These are phyloP conservation scores for Mamestra configurata DNA, from an alignment of 1,140 invertebrate species.

Conservation along the genomic window DNA sequence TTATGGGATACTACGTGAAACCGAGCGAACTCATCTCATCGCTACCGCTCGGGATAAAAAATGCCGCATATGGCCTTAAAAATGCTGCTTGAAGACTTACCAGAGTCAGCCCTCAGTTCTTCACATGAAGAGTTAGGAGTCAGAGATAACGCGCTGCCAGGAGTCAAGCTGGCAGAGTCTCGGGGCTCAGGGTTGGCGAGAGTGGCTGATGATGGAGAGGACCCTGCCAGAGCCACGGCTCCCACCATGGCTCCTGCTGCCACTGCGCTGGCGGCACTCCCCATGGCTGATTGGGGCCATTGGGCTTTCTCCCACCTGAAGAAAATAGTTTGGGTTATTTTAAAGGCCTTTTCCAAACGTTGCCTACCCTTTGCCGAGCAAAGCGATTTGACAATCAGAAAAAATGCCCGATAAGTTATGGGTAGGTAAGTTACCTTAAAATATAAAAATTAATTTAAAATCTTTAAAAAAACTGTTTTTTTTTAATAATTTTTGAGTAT, in stretches of 20 bases:
- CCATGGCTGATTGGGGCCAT: constrained; percentile 74
- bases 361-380: too few relatives aligned
- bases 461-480: too few relatives aligned
- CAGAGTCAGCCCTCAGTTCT: constrained; percentile 77
- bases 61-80: too few relatives aligned
- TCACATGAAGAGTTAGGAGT: constrained; percentile 83
- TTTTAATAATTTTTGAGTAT: too few relatives aligned
- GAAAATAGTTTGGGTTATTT: constrained; percentile 12
- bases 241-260: constrained; percentile 80
- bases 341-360: not conserved
- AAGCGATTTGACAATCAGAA: too few relatives aligned
- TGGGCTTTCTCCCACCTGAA: constrained; percentile 83
- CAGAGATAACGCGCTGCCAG: constrained; percentile 76
- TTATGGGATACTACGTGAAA: too few relatives aligned
- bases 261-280: constrained; percentile 75
- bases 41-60: too few relatives aligned
- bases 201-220: constrained; percentile 59
- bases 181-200: constrained; percentile 70
- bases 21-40: too few relatives aligned
- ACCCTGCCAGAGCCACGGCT: constrained; percentile 76
- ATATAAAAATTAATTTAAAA: too few relatives aligned
- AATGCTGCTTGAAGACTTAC: constrained; percentile 54
- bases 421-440: too few relatives aligned
- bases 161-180: constrained; percentile 80
- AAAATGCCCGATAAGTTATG: too few relatives aligned